Conservation (phyloP, 2,888 invertebrate species). For the Polia nebulosa region DNA sequence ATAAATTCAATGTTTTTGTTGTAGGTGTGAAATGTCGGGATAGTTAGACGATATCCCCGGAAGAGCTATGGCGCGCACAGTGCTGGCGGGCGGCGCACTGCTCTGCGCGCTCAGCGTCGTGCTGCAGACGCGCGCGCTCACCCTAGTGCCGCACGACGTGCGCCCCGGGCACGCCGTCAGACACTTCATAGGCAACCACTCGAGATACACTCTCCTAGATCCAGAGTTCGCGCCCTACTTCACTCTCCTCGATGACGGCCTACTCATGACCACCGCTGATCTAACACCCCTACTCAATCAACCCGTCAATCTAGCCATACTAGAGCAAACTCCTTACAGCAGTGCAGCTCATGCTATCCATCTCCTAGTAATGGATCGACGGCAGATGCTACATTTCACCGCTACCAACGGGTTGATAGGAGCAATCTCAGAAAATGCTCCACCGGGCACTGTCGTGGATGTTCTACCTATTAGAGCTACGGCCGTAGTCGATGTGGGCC, state of each 20-base stretch:
- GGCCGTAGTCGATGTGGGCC: conserved; percentile 92
- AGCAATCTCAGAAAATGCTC: conserved; percentile 94
- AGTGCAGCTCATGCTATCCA: conserved; percentile 95
- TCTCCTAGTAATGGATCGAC: conserved; percentile 95
- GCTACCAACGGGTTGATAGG: conserved; percentile 92
- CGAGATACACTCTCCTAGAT: conserved; percentile 92
- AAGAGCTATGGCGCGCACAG: conserved; percentile 82
- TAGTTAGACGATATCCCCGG: conserved; percentile 73
- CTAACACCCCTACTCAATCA: conserved; percentile 95
- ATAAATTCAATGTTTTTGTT: conserved; percentile 40
- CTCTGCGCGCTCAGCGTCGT: conserved; percentile 82
- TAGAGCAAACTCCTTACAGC: conserved; percentile 95
- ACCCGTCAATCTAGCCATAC: conserved; percentile 95
- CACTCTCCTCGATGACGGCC: conserved; percentile 96
- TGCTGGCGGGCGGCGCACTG: conserved; percentile 85
- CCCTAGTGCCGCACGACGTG: conserved; percentile 96
- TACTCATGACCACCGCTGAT: conserved; percentile 97
- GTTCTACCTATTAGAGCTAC: conserved; percentile 94
- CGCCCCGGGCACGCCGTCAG: conserved; percentile 97
- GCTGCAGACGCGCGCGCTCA: conserved; percentile 83
- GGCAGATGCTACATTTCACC: conserved; percentile 95
- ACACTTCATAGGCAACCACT: conserved; percentile 92
- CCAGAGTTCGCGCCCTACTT: conserved; percentile 96
- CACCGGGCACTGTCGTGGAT: conserved; percentile 93
- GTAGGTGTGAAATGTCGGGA: conserved; percentile 87